Conservation (phyloP, 2,797 vertebrate genomes). For the Fistularia commersonii region DNA sequence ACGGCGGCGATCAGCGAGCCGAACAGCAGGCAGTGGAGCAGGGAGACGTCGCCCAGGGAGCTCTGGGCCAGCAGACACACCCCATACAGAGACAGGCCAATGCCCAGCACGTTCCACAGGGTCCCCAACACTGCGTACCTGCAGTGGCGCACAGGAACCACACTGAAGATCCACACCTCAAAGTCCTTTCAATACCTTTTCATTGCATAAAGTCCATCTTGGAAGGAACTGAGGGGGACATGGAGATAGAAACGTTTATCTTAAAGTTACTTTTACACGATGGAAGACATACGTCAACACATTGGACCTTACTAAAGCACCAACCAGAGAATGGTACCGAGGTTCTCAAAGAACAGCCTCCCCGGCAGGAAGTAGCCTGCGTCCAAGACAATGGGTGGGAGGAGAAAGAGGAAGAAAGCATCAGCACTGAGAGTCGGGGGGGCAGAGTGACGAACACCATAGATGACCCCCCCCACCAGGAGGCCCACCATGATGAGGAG, state of each 20-base stretch:
- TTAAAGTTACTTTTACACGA: too few species aligned
- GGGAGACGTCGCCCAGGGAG: constrained; percentile 72
- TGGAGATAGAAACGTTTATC: neutral
- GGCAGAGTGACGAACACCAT: constrained; percentile 76
- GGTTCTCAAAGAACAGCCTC: constrained; percentile 82
- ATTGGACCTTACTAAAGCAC: neutral
- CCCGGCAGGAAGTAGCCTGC: constrained; percentile 86
- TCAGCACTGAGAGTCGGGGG: constrained; percentile 78
- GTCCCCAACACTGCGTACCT: constrained; percentile 80
- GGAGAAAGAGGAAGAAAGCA: constrained; percentile 85
- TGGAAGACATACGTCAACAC: too few species aligned
- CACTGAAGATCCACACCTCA: too few species aligned
- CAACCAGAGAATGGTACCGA: constrained; percentile 80
- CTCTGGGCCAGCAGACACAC: constrained; percentile 78
- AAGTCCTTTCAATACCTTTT: too few species aligned
- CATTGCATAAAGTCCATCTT: too few species aligned
- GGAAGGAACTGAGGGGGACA: too few species aligned
- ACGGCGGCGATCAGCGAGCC: constrained; percentile 81
- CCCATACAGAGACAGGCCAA: constrained; percentile 79
- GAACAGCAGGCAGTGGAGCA: constrained; percentile 83
- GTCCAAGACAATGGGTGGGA: constrained; percentile 83
- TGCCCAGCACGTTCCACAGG: constrained; percentile 81
- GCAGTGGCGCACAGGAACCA: constrained; percentile 1
- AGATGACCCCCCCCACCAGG: constrained; percentile 82
- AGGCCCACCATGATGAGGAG: constrained; percentile 84